These are phyloP conservation scores for Prunella fulvescens DNA, from an alignment of 2,113 vertebrate species.

Conservation along the genomic window DNA sequence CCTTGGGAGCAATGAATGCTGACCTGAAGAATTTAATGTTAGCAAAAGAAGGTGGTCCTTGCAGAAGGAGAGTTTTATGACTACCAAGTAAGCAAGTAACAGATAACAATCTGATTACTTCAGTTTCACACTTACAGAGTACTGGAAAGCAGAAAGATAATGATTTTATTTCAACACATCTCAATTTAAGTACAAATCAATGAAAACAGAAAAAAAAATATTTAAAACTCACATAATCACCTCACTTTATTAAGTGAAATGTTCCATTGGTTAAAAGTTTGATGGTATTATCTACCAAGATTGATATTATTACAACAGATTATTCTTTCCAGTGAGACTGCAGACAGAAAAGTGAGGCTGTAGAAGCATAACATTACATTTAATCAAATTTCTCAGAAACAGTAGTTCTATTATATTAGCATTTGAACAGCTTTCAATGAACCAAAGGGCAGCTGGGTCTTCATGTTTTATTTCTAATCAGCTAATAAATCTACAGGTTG, in stretches of 20 bases:
- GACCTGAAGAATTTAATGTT: neutral
- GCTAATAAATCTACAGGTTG: slow-evolving; percentile 36
- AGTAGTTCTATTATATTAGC: slow-evolving; percentile 59
- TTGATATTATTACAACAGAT: slow-evolving; percentile 18
- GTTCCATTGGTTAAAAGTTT: slow-evolving; percentile 11
- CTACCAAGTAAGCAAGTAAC: neutral
- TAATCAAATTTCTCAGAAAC: slow-evolving; percentile 62
- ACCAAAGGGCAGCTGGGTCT: neutral
- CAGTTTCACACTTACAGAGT: neutral
- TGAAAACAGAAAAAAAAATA: neutral
- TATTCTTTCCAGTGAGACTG: neutral
- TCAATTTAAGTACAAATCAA: neutral
- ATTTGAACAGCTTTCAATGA: slow-evolving; percentile 54
- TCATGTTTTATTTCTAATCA: slow-evolving; percentile 64
- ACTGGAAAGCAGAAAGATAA: neutral
- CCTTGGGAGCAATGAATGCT: neutral
- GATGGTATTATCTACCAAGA: slow-evolving; percentile 7
- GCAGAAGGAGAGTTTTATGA: neutral
- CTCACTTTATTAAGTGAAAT: neutral
- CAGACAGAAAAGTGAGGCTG: neutral
- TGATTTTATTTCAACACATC: neutral
- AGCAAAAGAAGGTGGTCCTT: neutral
- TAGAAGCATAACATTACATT: neutral
- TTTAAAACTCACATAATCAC: neutral
- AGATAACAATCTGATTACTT: neutral